phyloP scores from a whole-genome alignment of 2,113 vertebrate species.

The Pagrus major region DNA sequence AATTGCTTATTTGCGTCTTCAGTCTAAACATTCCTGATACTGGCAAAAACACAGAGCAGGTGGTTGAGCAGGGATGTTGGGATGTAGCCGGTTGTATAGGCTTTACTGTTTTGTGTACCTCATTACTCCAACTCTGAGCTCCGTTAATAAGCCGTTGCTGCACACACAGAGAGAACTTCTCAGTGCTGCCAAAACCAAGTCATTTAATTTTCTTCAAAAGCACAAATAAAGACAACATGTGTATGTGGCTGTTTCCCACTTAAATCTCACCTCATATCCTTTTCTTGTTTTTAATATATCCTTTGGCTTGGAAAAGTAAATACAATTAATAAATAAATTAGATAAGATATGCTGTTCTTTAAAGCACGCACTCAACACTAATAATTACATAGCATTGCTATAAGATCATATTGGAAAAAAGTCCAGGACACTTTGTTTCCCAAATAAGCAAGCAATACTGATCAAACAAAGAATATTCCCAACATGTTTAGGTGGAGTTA shows the following conservation, averaged over 20 bases:
- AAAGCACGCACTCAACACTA: not conserved
- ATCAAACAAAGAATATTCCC: slow-evolving; percentile 2
- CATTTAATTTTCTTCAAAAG: slow-evolving; percentile 23
- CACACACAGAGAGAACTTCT: slow-evolving; percentile 1
- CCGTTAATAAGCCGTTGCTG: slow-evolving; percentile 11
- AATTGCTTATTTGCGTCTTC: slow-evolving; percentile 56
- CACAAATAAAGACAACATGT: slow-evolving; percentile 25
- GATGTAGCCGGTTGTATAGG: slow-evolving; percentile 15
- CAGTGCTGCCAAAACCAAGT: slow-evolving; percentile 18
- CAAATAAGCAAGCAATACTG: not conserved
- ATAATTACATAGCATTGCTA: slow-evolving; percentile 6
- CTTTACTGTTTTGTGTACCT: slow-evolving; percentile 41
- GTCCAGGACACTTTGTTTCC: not conserved
- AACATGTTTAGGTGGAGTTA: not conserved
- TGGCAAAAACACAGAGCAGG: slow-evolving; percentile 1
- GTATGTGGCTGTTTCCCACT: slow-evolving; percentile 13
- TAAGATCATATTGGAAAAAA: not conserved
- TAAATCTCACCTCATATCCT: slow-evolving; percentile 1
- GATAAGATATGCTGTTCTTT: not conserved
- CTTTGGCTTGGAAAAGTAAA: not conserved
- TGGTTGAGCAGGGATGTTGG: slow-evolving; percentile 14
- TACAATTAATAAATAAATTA: slow-evolving; percentile 30
- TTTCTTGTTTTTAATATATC: slow-evolving; percentile 7
- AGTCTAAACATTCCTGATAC: slow-evolving; percentile 12
- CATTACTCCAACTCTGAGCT: slow-evolving; percentile 59